Percentiles rank a stretch among this genome's conserved stretches.
Conservation (phyloP, 1,140 invertebrate genomes). For the Streblospio benedicti region DNA sequence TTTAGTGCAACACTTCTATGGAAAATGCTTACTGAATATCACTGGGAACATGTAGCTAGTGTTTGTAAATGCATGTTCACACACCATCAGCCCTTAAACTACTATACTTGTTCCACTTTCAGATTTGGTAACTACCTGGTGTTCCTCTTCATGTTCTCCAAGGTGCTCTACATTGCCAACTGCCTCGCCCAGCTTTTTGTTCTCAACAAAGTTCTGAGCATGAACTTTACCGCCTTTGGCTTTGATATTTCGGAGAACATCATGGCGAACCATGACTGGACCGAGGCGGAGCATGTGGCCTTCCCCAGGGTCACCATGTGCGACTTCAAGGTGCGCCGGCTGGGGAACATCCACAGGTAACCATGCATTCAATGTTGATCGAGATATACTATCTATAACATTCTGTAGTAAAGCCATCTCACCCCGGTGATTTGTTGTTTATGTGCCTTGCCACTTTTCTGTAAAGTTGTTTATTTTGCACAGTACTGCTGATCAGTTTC, state of each 20-base stretch:
- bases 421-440: no score
- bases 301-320: slow-evolving; percentile 51
- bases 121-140: slow-evolving; percentile 46
- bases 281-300: slow-evolving; percentile 28
- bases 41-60: no score
- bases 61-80: no score
- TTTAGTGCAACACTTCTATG: no score
- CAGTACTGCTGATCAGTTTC: no score
- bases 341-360: slow-evolving; percentile 44
- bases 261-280: slow-evolving; percentile 32
- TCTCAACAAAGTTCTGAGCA: slow-evolving; percentile 49
- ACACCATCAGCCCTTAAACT: no score
- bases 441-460: no score
- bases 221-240: slow-evolving; percentile 49
- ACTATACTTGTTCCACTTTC: neutral
- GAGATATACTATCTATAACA: no score
- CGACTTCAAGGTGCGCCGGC: slow-evolving; percentile 41
- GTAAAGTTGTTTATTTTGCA: no score
- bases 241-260: slow-evolving; percentile 40
- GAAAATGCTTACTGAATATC: no score
- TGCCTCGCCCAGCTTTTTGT: slow-evolving; percentile 40
- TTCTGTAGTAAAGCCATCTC: no score
- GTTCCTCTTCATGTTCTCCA: slow-evolving; percentile 40
- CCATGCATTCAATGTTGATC: no score
- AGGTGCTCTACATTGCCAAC: slow-evolving; percentile 23